These are phyloP conservation scores for Pungitius pungitius DNA, from an alignment of 2,113 vertebrate species.

Conservation along the genomic window DNA sequence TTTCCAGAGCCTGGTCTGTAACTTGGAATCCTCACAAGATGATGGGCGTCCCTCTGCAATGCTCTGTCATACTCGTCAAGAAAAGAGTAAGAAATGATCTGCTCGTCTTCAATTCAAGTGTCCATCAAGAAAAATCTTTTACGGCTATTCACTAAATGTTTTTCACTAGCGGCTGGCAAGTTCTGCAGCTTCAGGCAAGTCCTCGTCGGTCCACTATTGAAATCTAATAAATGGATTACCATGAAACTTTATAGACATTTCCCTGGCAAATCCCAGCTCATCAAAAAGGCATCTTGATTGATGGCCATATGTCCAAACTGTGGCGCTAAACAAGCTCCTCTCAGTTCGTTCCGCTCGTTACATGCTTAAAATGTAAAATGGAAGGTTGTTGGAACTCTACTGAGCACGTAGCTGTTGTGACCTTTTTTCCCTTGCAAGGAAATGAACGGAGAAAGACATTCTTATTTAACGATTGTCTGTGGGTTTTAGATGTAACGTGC, in stretches of 20 bases:
- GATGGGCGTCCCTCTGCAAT: slow-evolving; percentile 79
- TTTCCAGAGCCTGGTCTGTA: slow-evolving; percentile 74
- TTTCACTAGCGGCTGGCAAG: not conserved
- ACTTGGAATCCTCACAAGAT: slow-evolving; percentile 85
- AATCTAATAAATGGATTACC: not conserved
- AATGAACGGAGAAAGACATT: no score
- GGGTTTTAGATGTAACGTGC: no score
- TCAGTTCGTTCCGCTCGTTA: not conserved
- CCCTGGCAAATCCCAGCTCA: not conserved
- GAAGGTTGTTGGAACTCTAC: no score
- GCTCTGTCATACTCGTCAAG: slow-evolving; percentile 75
- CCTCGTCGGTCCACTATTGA: not conserved
- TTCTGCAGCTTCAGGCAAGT: not conserved
- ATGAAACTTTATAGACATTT: not conserved
- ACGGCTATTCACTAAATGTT: not conserved
- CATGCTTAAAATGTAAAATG: not conserved
- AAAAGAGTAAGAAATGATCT: slow-evolving; percentile 69
- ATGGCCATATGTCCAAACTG: not conserved
- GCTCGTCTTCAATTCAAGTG: not conserved
- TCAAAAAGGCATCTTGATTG: not conserved
- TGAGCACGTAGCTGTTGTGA: no score
- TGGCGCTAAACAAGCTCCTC: not conserved
- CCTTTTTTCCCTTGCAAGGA: no score
- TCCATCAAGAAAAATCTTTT: not conserved
- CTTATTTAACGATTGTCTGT: no score